phyloP scores from a whole-genome alignment of 1,140 invertebrate species.

The Brachionus manjavacas region DNA sequence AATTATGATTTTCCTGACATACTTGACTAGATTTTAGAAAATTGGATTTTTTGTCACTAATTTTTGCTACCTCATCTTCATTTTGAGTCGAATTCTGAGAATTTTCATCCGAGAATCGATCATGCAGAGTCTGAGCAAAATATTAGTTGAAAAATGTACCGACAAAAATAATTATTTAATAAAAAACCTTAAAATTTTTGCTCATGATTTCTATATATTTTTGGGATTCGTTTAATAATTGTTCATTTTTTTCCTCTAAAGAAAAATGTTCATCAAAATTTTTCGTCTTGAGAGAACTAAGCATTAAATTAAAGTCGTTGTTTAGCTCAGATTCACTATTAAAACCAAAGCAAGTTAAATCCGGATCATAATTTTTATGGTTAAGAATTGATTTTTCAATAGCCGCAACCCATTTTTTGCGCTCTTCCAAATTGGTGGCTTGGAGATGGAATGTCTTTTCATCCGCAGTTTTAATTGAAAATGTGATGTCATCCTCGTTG shows the following conservation, averaged over 20 bases:
- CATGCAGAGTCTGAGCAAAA: not conserved
- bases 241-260: not conserved
- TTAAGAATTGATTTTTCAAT: conserved; percentile 86
- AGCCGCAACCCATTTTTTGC: conserved; percentile 88
- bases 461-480: conserved; percentile 90
- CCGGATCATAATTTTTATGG: conserved; percentile 58
- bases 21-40: conserved; percentile 20
- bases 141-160: not conserved
- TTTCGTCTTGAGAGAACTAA: not conserved
- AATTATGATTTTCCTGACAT: not conserved
- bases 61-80: not conserved
- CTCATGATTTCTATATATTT: conserved; percentile 10
- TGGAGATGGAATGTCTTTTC: conserved; percentile 98
- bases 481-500: conserved; percentile 96
- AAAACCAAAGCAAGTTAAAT: not conserved
- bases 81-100: not conserved
- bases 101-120: not conserved
- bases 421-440: conserved; percentile 64
- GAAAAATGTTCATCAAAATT: not conserved
- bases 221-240: not conserved
- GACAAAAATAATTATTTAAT: not conserved
- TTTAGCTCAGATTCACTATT: not conserved
- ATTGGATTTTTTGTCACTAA: not conserved
- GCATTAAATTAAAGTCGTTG: not conserved
- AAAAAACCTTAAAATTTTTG: not conserved